Evolutionary conservation across 2,113 vertebrate genomes (phyloP).

Genomic region (Grallaria varia): DNA sequence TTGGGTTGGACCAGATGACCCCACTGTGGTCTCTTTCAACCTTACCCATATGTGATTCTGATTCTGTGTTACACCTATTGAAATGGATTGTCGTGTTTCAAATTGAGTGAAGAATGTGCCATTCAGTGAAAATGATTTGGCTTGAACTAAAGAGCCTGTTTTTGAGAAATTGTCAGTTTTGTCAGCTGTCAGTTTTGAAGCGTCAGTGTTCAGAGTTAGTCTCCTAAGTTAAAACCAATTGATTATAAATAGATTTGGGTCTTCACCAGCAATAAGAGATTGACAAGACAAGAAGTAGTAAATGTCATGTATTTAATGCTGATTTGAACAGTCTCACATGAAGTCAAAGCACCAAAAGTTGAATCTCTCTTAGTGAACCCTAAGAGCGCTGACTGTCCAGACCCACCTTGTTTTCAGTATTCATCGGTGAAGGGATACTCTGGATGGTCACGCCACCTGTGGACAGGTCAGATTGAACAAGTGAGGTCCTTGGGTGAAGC

Average conservation of each 20-base stretch:
- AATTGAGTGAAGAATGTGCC: not conserved
- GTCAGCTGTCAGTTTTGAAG: not conserved
- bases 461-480: constrained; percentile 27
- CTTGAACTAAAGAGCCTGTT: not conserved
- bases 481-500: not conserved
- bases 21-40: not conserved
- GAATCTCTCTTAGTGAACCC: not conserved
- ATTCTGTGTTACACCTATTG: not conserved
- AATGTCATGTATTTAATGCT: constrained; percentile 41
- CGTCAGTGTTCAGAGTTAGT: not conserved
- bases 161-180: not conserved
- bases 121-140: not conserved
- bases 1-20: not conserved
- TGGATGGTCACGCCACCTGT: constrained; percentile 91
- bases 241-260: not conserved
- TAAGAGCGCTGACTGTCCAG: not conserved
- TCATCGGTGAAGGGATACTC: constrained; percentile 92
- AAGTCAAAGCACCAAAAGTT: not conserved
- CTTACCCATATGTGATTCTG: not conserved
- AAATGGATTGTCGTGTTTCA: not conserved
- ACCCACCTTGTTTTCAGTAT: constrained; percentile 70
- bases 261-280: not conserved
- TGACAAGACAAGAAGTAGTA: not conserved
- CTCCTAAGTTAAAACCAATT: not conserved
- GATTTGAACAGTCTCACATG: not conserved